These are phyloP conservation scores for Phyllotreta striolata DNA, from an alignment of 2,888 invertebrate genomes.

Conservation along the genomic window DNA sequence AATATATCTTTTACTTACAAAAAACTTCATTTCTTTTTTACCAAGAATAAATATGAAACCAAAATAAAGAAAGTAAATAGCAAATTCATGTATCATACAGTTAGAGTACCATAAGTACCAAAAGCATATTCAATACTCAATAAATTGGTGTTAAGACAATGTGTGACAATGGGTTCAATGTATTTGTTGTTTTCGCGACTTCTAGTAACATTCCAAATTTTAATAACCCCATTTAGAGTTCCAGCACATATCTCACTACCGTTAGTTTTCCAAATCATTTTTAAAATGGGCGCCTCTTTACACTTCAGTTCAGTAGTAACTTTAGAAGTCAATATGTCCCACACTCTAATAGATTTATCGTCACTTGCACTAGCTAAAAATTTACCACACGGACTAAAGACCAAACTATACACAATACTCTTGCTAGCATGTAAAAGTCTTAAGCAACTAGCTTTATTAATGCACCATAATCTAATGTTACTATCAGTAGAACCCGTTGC, in stretches of 20 bases:
- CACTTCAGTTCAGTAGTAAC: constrained; percentile 71
- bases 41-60: background rate
- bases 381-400: constrained; percentile 86
- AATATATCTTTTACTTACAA: too few relatives aligned
- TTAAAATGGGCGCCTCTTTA: constrained; percentile 69
- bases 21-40: too few relatives aligned
- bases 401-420: constrained; percentile 76
- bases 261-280: constrained; percentile 69
- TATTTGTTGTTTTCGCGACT: constrained; percentile 38
- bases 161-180: constrained; percentile 43
- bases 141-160: constrained; percentile 46
- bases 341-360: constrained; percentile 74
- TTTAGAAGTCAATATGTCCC: constrained; percentile 75
- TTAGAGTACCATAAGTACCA: constrained; percentile 51
- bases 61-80: constrained; percentile 6
- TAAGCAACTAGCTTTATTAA: constrained; percentile 82
- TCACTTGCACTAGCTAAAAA: constrained; percentile 86
- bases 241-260: constrained; percentile 72
- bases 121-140: constrained; percentile 51
- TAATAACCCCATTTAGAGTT: constrained; percentile 71
- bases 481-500: constrained; percentile 93
- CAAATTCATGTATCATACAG: constrained; percentile 29
- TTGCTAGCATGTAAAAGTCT: constrained; percentile 82
- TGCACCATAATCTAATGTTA: constrained; percentile 86
- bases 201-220: constrained; percentile 67